Conservation (phyloP, 1,140 invertebrate genomes). For the Zaprionus vittiger region DNA sequence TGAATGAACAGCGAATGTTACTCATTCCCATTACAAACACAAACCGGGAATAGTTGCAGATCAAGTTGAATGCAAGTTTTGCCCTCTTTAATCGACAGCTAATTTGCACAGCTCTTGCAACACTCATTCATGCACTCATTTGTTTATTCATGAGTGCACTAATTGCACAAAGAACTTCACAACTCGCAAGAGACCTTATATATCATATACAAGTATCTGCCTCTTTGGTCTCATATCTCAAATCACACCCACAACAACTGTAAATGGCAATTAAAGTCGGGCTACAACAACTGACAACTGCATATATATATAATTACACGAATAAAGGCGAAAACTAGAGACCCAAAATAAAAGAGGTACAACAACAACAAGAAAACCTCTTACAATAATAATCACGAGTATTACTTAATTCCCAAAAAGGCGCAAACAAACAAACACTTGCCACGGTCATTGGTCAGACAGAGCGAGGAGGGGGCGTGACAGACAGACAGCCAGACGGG, state of each 20-base stretch:
- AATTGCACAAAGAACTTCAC: conserved; percentile 1
- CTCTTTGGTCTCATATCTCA: conserved; percentile 24
- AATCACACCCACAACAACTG: conserved; percentile 62
- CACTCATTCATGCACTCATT: conserved; percentile 1
- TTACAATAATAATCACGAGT: conserved; percentile 41
- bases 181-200: background rate
- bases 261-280: conserved; percentile 48
- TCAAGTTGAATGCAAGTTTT: background rate
- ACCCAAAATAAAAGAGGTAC: background rate
- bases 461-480: background rate
- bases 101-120: background rate
- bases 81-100: background rate
- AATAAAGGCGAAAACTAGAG: conserved; percentile 29
- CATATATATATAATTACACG: conserved; percentile 42
- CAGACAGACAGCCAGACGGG: background rate
- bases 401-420: conserved; percentile 47
- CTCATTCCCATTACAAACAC: background rate
- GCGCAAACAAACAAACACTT: conserved; percentile 25
- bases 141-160: conserved; percentile 4
- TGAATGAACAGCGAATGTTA: background rate
- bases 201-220: background rate
- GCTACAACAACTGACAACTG: conserved; percentile 38
- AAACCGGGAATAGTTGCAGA: background rate
- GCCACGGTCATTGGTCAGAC: conserved; percentile 16
- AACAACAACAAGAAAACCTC: background rate